These are phyloP conservation scores for Dorcus parallelipipedus DNA, from an alignment of 2,888 invertebrate species.

Conservation along the genomic window DNA sequence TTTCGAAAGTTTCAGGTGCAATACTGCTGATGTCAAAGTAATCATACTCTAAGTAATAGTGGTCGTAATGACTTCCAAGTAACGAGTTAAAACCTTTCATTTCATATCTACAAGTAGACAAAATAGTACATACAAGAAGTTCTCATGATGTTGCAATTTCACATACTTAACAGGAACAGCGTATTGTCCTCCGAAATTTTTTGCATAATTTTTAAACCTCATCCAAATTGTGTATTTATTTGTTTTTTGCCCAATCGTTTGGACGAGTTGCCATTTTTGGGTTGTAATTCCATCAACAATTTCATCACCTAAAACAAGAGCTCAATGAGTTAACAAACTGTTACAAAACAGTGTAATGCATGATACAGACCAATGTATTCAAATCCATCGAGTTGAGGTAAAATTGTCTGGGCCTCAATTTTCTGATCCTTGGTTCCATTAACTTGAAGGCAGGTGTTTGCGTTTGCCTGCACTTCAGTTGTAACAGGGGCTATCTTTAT, in stretches of 20 bases:
- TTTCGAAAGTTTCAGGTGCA: constrained; percentile 64
- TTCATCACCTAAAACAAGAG: constrained; percentile 58
- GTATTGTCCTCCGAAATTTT: constrained; percentile 46
- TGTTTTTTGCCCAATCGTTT: constrained; percentile 70
- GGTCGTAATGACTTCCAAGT: constrained; percentile 94
- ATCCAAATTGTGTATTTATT: constrained; percentile 91
- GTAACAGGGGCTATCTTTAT: constrained; percentile 85
- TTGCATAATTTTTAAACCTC: constrained; percentile 62
- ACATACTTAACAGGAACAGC: constrained; percentile 66
- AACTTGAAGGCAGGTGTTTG: constrained; percentile 76
- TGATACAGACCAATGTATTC: constrained; percentile 53
- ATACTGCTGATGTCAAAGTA: constrained; percentile 64
- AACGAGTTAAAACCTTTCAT: constrained; percentile 92
- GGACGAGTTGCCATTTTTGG: constrained; percentile 74
- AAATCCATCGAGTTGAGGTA: constrained; percentile 80
- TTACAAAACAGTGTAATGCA: too few relatives aligned
- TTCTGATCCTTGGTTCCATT: constrained; percentile 66
- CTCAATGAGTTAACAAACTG: neutral
- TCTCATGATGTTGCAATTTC: neutral
- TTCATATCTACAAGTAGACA: constrained; percentile 63
- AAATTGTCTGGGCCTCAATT: constrained; percentile 69
- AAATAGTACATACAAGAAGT: constrained; percentile 7
- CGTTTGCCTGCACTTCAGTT: constrained; percentile 68
- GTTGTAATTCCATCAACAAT: constrained; percentile 67
- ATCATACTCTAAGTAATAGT: constrained; percentile 83